A percentile compares a stretch with the other conserved stretches of the same genome.
Conservation (phyloP, 2,888 invertebrate genomes). For the Epirrita christyi region DNA sequence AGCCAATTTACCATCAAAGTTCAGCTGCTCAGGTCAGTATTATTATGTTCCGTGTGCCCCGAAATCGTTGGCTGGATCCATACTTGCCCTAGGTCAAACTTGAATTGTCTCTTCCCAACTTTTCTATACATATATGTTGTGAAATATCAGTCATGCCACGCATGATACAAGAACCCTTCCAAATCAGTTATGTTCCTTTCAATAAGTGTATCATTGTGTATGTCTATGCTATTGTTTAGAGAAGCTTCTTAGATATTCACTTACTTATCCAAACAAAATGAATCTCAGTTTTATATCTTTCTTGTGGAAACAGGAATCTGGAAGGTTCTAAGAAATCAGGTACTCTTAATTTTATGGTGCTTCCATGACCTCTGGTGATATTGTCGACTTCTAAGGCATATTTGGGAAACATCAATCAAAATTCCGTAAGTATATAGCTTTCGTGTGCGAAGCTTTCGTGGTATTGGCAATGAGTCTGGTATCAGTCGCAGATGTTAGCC, state of each 20-base stretch:
- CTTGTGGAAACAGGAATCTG: not conserved
- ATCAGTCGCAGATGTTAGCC: constrained; percentile 63
- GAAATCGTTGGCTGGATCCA: no score
- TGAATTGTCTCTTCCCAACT: not conserved
- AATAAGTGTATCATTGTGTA: no score
- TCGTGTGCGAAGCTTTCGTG: constrained; percentile 62
- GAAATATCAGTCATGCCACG: not conserved
- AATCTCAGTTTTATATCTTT: not conserved
- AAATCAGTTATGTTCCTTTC: not conserved
- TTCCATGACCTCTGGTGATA: constrained; percentile 8
- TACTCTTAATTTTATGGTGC: not conserved
- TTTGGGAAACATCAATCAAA: constrained; percentile 51
- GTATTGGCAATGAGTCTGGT: constrained; percentile 52
- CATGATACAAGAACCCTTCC: not conserved
- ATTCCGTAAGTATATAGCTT: constrained; percentile 61
- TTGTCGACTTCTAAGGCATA: constrained; percentile 45
- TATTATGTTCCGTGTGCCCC: not conserved
- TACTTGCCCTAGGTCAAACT: not conserved
- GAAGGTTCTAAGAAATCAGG: not conserved
- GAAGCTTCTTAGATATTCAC: no score
- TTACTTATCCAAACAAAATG: no score
- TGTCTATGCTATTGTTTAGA: no score
- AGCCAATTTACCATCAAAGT: not conserved
- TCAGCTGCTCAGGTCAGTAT: not conserved
- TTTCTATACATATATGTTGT: not conserved